Base-by-base conservation (phyloP, 2,888 invertebrate species). In the Plemyria rubiginata region DNA sequence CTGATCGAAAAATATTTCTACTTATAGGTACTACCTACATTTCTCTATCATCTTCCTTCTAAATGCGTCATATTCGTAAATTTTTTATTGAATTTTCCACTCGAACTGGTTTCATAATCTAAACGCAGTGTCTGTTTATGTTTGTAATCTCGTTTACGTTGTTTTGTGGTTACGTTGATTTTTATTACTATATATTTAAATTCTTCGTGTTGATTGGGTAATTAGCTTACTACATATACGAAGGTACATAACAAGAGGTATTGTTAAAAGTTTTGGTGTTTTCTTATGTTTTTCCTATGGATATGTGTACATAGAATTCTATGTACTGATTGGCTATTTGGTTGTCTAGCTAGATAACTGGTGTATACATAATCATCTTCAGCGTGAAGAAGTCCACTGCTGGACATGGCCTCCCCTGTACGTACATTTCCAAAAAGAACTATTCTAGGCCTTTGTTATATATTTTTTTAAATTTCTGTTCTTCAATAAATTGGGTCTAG, bases 141-240 rank as follows among this genome's bases (percentile, higher is more conserved):
- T 55, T 38, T 59, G 54, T 60, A 50, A 61, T 59, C 63, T 58
- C 43, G 43, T 52, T 66, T 54, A 29, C 52, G 57, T 60, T 56
- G 60, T 60, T 63, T 52, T 32, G 50, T 45, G 49, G 50, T 36
- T 54, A 54, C 38, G 40, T 51, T 59, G 41, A 59, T 55, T 50
- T 51, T 59, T 51, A 16, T 16, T 8, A 45, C 16, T 45, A 16
- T 45, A 16, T 7, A 43, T 13, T 43, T n/a, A 0, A 15, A 41
- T 41, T 41, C 5, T 13, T 45, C 2, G 15, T 16, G 16, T 0
- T 3, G 9, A 8, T 45, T 45, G 16, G 41, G 41, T 41, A 41
- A 41, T 41, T 41, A 13, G 13, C 4, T 41, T 41, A 13, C 41
- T 32, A 32, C 7, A 3, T 32, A 32, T 6, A 6, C 40, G 40